Evolutionary conservation across 1,140 invertebrate species (phyloP), one percentile per base, ranked within the genome.

Genomic region (Dendrolimus kikuchii): DNA sequence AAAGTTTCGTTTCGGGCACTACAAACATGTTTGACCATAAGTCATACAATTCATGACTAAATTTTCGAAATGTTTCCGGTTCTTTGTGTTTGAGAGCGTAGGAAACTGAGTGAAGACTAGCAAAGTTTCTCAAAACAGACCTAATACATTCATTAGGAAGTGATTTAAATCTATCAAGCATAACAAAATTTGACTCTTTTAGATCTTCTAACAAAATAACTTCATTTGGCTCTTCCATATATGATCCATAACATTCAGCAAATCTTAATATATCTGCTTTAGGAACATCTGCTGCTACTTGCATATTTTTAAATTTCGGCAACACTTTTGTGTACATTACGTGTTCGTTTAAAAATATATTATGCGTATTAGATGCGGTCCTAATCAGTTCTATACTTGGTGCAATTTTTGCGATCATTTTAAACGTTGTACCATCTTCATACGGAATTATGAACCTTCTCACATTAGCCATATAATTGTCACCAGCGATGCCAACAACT

Each of bases 161-260:
- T n/a, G 61, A 40, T 38, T 53, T 57, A 10, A 53, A 56, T 55
- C 58, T 66, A 38, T 64, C 59, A 7, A 66, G 37, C 51, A 68
- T 63, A 1, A 36, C 38, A 44, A 61, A 68, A 40, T 55, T 47
- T 38, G 57, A 43, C n/a, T 46, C 40, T 40, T 54, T 50, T 7
- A 68, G 46, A 50, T 68, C 63, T 66, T 68, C 66, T 46, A 68
- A 49, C 37, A 68, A 41, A 10, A 68, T 61, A 7, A 63, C 49
- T 56, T 66, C 60, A 49, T 64, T 49, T 6, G 47, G 55, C 9
- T 37, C 10, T 49, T 64, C 65, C 7, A 49, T 62, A 5, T 71
- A 59, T 0, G 64, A 75, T 7, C 60, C 72, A 45, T 79, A 86
- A 55, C 83, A 89, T 47, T 74, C 76, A 1, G 87, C 75, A 52